Percentiles rank a stretch among this genome's conserved stretches.
Conservation (phyloP, 2,113 vertebrate genomes). For the Chloropsis hardwickii region DNA sequence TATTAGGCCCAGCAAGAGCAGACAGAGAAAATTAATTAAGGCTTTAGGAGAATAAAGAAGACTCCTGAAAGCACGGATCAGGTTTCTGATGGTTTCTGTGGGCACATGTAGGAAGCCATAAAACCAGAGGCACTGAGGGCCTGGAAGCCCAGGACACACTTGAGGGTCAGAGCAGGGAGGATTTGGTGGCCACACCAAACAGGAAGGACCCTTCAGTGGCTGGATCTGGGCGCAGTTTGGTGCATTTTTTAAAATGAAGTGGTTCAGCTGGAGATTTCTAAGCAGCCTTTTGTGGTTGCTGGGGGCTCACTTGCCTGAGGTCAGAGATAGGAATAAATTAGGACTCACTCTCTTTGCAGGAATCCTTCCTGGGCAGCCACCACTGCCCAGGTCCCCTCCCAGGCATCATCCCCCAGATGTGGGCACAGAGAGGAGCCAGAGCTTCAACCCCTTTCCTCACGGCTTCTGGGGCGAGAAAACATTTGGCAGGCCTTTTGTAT, state of each 20-base stretch:
- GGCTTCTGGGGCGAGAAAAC: neutral
- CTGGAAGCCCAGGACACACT: neutral
- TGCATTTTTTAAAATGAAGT: neutral
- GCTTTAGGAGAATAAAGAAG: neutral
- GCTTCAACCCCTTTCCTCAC: neutral
- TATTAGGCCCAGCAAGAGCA: neutral
- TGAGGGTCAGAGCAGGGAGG: neutral
- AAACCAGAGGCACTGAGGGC: rapidly evolving
- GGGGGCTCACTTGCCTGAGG: neutral
- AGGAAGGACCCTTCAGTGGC: neutral
- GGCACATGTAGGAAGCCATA: rapidly evolving
- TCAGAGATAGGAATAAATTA: neutral
- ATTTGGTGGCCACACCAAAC: neutral
- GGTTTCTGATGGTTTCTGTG: neutral
- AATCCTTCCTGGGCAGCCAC: neutral
- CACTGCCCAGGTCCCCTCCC: too few relatives aligned
- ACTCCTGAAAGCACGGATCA: neutral
- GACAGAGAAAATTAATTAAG: neutral
- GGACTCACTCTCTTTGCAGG: neutral
- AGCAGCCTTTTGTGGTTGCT: neutral
- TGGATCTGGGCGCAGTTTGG: too few relatives aligned
- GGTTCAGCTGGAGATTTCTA: neutral
- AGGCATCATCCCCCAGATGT: rapidly evolving
- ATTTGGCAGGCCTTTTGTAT: neutral
- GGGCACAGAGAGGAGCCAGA: neutral